These are phyloP conservation scores for Colostygia pectinataria DNA, from an alignment of 2,888 invertebrate genomes.

Conservation along the genomic window DNA sequence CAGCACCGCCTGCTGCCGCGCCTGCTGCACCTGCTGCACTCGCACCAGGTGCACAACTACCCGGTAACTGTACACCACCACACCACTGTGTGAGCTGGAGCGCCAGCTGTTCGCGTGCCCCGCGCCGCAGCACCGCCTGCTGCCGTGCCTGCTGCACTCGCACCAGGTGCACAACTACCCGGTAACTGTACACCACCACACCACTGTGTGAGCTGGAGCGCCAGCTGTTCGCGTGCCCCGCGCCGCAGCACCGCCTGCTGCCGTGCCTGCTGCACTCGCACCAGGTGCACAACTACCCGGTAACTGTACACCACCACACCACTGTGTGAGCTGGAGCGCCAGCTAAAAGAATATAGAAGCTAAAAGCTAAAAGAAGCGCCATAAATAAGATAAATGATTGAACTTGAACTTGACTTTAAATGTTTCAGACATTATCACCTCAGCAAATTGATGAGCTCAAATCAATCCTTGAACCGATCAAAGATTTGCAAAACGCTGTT, in stretches of 20 bases:
- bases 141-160: constrained; percentile 67
- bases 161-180: constrained; percentile 34
- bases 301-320: not conserved
- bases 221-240: constrained; percentile 66
- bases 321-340: constrained; percentile 57
- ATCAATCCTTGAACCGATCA: constrained; percentile 83
- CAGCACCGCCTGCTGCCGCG: constrained; percentile 76
- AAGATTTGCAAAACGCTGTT: constrained; percentile 79
- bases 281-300: constrained; percentile 29
- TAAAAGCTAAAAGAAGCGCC: too few relatives aligned
- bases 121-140: constrained; percentile 74
- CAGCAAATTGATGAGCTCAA: constrained; percentile 85
- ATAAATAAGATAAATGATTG: too few relatives aligned
- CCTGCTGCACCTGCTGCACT: constrained; percentile 67
- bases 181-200: not conserved
- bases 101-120: constrained; percentile 67
- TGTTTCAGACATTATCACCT: constrained; percentile 69
- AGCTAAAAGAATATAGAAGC: too few relatives aligned
- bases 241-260: constrained; percentile 75
- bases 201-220: constrained; percentile 55
- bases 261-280: constrained; percentile 64
- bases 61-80: not conserved
- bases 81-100: constrained; percentile 50
- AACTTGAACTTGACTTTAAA: not conserved
- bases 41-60: constrained; percentile 36